Conservation (phyloP, 2,113 vertebrate genomes). For the Hippocampus abdominalis region DNA sequence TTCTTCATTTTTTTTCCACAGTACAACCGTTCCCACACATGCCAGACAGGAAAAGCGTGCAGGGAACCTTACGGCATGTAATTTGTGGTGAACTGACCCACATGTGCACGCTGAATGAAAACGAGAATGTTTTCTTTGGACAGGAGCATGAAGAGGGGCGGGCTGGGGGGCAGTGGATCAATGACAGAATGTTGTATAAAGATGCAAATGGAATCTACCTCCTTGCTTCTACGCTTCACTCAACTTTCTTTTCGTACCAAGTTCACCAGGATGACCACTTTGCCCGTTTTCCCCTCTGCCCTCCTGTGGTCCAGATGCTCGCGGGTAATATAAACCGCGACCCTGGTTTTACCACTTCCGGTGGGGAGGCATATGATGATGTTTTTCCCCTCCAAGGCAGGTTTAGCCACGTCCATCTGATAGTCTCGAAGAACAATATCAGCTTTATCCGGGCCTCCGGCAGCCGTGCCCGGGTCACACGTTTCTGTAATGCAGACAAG, state of each 20-base stretch:
- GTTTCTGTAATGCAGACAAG: conserved; percentile 48
- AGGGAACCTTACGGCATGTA: conserved; percentile 25
- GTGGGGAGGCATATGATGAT: conserved; percentile 93
- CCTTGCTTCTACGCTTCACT: neutral
- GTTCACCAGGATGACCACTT: conserved; percentile 92
- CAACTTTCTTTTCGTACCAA: conserved; percentile 75
- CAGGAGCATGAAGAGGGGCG: neutral
- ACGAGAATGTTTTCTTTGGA: conserved; percentile 35
- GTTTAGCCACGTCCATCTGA: conserved; percentile 86
- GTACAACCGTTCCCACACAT: conserved; percentile 4
- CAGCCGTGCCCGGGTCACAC: conserved; percentile 48
- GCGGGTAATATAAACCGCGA: conserved; percentile 88
- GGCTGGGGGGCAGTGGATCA: conserved; percentile 23
- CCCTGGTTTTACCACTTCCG: conserved; percentile 94
- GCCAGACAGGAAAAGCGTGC: conserved; percentile 30
- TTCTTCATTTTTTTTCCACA: conserved; percentile 1
- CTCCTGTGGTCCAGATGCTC: conserved; percentile 83
- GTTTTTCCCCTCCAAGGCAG: conserved; percentile 88
- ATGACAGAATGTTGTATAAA: conserved; percentile 18
- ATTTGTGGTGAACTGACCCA: conserved; percentile 47
- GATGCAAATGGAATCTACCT: neutral
- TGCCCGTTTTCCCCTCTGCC: conserved; percentile 66
- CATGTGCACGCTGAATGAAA: conserved; percentile 28
- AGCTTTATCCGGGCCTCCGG: conserved; percentile 61
- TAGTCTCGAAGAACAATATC: conserved; percentile 85